These are phyloP conservation scores for Apis florea DNA, from an alignment of 1,140 invertebrate genomes.

Conservation along the genomic window DNA sequence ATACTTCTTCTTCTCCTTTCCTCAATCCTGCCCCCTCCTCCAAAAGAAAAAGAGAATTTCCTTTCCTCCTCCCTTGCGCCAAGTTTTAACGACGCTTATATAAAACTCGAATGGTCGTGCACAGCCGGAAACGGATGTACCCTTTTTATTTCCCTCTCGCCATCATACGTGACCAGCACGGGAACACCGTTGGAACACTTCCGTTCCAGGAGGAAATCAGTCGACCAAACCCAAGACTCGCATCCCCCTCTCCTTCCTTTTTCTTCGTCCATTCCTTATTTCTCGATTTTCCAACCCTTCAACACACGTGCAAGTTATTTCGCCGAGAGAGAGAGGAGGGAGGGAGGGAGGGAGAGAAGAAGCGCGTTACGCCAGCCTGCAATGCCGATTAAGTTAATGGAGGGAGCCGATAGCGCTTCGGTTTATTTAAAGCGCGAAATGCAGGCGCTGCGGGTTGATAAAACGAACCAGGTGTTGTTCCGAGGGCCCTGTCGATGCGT, in stretches of 20 bases:
- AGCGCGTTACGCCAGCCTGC: slow-evolving; percentile 38
- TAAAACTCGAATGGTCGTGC: neutral
- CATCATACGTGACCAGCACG: slow-evolving; percentile 5
- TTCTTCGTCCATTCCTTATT: slow-evolving; percentile 18
- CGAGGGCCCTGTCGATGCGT: slow-evolving; percentile 9
- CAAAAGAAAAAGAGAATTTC: neutral
- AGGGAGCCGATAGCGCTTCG: slow-evolving; percentile 39
- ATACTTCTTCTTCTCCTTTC: too few relatives aligned
- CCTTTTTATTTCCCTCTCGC: slow-evolving; percentile 4
- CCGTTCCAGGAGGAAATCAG: too few relatives aligned
- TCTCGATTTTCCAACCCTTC: neutral
- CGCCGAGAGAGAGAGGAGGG: neutral
- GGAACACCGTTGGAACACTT: neutral
- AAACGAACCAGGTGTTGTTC: slow-evolving; percentile 45
- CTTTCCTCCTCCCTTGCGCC: neutral
- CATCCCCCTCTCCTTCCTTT: neutral
- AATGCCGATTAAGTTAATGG: slow-evolving; percentile 62
- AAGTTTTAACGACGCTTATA: slow-evolving; percentile 28
- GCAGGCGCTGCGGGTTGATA: slow-evolving; percentile 48
- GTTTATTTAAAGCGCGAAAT: slow-evolving; percentile 61
- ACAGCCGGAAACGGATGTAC: slow-evolving; percentile 6
- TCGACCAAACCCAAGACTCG: neutral
- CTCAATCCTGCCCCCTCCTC: too few relatives aligned
- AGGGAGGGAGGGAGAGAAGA: too few relatives aligned
- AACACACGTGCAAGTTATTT: slow-evolving; percentile 5